Percentiles rank a stretch among this genome's conserved stretches.
phyloP scores from a whole-genome alignment of 2,888 invertebrate genomes.

The Hirtodrosophila cameraria region DNA sequence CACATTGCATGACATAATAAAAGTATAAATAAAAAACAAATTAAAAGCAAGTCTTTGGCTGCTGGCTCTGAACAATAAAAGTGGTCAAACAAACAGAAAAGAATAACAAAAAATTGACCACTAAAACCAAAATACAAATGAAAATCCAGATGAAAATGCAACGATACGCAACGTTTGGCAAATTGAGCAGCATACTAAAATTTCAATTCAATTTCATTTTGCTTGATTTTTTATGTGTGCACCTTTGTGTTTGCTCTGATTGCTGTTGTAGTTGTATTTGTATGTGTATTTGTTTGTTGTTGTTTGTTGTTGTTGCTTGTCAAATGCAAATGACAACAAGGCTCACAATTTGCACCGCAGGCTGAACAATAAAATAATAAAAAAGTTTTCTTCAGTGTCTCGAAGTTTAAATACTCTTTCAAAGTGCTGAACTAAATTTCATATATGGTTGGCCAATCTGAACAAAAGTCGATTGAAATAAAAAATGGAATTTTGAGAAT shows the following conservation, averaged over 20 bases:
- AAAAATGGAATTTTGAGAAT: too few species aligned
- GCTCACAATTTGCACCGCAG: conserved; percentile 59
- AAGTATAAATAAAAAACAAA: background rate
- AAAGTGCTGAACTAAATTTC: too few species aligned
- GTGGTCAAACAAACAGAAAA: too few species aligned
- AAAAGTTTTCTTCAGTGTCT: background rate
- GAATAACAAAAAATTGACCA: conserved; percentile 4
- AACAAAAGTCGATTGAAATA: too few species aligned
- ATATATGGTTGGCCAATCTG: too few species aligned
- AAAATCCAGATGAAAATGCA: conserved; percentile 62
- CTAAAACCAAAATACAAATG: conserved; percentile 17
- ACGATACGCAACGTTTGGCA: conserved; percentile 69
- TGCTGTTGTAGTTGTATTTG: conserved; percentile 7
- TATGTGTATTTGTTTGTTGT: conserved; percentile 10
- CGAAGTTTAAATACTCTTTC: too few species aligned
- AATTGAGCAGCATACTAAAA: conserved; percentile 54
- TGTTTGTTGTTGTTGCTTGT: conserved; percentile 52
- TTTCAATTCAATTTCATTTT: conserved; percentile 42
- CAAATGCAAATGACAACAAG: conserved; percentile 72
- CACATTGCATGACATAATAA: background rate
- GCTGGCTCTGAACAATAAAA: background rate
- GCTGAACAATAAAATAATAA: conserved; percentile 61
- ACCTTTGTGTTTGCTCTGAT: conserved; percentile 21
- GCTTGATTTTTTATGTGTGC: conserved; percentile 25
- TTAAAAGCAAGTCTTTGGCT: background rate